These are phyloP conservation scores for Gymnocephalus cernua DNA, from an alignment of 2,113 vertebrate species.

Conservation along the genomic window DNA sequence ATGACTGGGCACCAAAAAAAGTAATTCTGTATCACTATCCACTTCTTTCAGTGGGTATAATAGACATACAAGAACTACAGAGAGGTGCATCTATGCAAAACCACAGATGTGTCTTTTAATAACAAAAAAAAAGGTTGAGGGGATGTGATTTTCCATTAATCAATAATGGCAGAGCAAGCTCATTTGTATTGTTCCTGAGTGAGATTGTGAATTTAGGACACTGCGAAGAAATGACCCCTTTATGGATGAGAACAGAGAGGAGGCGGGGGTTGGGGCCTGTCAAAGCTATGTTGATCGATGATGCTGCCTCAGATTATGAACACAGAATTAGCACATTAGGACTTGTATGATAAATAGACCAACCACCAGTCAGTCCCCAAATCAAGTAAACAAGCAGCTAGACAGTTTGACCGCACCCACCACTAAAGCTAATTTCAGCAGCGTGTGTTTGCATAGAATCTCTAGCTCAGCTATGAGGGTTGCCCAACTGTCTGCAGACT, in stretches of 20 bases:
- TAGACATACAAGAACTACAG: conserved; percentile 40
- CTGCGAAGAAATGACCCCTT: conserved; percentile 91
- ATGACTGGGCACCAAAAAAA: conserved; percentile 25
- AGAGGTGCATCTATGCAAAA: conserved; percentile 46
- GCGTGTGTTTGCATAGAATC: conserved; percentile 32
- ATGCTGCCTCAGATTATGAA: conserved; percentile 88
- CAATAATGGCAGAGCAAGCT: conserved; percentile 91
- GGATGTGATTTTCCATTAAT: conserved; percentile 88
- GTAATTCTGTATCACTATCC: conserved; percentile 11
- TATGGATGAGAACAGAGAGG: conserved; percentile 85
- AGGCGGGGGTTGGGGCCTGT: conserved; percentile 73
- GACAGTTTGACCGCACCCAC: conserved; percentile 62
- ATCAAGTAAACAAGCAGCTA: conserved; percentile 65
- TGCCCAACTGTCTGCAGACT: conserved; percentile 45
- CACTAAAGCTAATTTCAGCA: conserved; percentile 66
- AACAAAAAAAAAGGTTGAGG: conserved; percentile 63
- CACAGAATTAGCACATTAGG: conserved; percentile 88
- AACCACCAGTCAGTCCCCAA: conserved; percentile 66
- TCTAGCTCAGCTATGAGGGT: conserved; percentile 16
- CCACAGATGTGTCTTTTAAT: conserved; percentile 61
- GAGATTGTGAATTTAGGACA: conserved; percentile 93
- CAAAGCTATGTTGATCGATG: conserved; percentile 95
- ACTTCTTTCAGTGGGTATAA: conserved; percentile 40
- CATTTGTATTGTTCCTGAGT: conserved; percentile 91
- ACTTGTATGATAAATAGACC: conserved; percentile 89